Evolutionary conservation across 2,113 vertebrate genomes (phyloP).

Genomic region (Tylochromis polylepis): DNA sequence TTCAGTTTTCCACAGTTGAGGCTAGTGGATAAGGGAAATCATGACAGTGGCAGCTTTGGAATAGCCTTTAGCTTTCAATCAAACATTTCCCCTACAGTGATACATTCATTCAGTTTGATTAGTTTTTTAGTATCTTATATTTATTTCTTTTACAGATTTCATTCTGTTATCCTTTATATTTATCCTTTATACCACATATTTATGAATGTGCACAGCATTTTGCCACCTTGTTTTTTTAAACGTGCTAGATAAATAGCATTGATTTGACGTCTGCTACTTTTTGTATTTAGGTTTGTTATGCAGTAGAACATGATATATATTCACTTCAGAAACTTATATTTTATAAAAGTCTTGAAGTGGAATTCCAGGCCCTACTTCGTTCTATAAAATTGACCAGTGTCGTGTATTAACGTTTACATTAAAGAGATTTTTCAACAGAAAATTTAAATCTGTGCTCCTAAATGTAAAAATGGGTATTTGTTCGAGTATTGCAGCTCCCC

Average conservation of each 20-base stretch:
- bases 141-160: neutral
- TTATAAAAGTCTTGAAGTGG: neutral
- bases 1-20: neutral
- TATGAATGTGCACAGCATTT: neutral
- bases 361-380: neutral
- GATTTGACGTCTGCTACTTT: neutral
- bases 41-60: neutral
- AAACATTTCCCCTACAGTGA: neutral
- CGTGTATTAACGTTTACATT: neutral
- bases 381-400: neutral
- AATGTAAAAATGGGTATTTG: neutral
- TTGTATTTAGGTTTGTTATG: neutral
- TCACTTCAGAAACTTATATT: neutral
- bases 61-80: neutral
- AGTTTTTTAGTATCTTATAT: neutral
- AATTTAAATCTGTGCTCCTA: neutral
- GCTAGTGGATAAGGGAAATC: neutral
- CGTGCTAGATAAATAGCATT: neutral
- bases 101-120: neutral
- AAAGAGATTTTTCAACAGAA: neutral
- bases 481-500: neutral
- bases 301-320: neutral
- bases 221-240: neutral
- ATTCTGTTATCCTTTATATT: neutral
- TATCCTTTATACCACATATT: neutral